Base-by-base conservation (phyloP, 2,113 vertebrate species). In the Monopterus albus region DNA sequence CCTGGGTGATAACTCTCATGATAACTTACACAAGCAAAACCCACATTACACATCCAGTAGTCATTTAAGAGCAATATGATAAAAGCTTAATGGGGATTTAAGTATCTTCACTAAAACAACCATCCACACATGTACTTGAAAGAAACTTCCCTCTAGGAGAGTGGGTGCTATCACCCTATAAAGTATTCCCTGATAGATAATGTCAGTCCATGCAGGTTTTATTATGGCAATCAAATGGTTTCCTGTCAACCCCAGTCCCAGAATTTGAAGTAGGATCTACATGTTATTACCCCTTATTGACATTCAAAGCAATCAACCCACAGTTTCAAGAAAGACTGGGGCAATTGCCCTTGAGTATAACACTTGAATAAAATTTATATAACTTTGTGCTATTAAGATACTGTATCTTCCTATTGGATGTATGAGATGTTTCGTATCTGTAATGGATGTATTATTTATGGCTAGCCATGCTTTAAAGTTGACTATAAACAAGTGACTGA, bases 371-470 rank as follows among this genome's bases (percentile, higher is more conserved):
- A 49, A 80, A 83, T 85, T 31, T 64, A 78, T 82, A 51, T 38
- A 63, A 75, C 55, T 72, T 77, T 60, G 59, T 67, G 50, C 80
- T 55, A 85, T 81, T 72, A 78, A 78, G 65, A 71, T 64, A 78
- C 66, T n/a, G n/a, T n/a, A n/a, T n/a, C 65, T 63, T 63, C 60
- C 73, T 68, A 47, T 7, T 71, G 65, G 59, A 77, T 78, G 56
- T 73, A 75, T 31, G 56, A 71, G 52, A 70, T 49, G 69, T 36
- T 77, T 77, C 74, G 56, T 36, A 36, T 56, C 67, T 40, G 52
- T 76, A 79, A 64, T 84, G 53, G 31, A 81, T 79, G 78, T 52
- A 71, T 79, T 82, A 84, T 82, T 84, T 78, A 87, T 79, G 46
- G 65, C 46, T 39, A 56, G 57, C 23, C n/a, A 28, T 62, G 81